These are phyloP conservation scores for Carcharodon carcharias DNA, from an alignment of 2,797 vertebrate species.

Conservation along the genomic window DNA sequence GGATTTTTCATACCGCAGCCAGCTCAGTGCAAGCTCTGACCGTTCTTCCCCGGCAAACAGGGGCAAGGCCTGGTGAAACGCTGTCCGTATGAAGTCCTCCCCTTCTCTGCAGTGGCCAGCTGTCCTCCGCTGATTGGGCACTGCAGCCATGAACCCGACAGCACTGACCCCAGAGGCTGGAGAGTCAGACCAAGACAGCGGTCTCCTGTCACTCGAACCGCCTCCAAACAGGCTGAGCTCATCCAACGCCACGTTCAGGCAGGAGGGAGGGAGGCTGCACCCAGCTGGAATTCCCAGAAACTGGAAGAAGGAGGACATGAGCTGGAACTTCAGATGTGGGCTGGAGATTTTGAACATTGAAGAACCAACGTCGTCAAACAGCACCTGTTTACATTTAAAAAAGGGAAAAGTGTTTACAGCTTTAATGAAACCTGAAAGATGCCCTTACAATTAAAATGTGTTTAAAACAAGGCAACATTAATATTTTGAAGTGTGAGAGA, in stretches of 20 bases:
- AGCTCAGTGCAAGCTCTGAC: constrained; percentile 63
- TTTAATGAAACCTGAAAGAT: background rate
- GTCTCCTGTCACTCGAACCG: constrained; percentile 52
- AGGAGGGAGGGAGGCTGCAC: constrained; percentile 50
- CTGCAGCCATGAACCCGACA: constrained; percentile 68
- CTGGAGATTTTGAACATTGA: constrained; percentile 74
- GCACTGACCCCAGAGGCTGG: constrained; percentile 59
- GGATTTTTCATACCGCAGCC: constrained; percentile 79
- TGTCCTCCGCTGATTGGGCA: constrained; percentile 55
- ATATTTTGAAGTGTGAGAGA: background rate
- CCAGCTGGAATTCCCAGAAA: constrained; percentile 78
- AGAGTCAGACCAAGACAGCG: constrained; percentile 60
- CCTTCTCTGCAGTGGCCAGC: constrained; percentile 71
- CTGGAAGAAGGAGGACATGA: constrained; percentile 74
- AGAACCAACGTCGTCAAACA: constrained; percentile 85
- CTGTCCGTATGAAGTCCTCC: constrained; percentile 74
- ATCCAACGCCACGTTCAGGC: constrained; percentile 69
- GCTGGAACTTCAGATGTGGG: constrained; percentile 59
- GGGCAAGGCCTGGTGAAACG: constrained; percentile 65
- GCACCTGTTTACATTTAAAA: constrained; percentile 58
- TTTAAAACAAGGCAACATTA: background rate
- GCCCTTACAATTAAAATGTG: background rate
- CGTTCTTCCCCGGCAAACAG: constrained; percentile 63
- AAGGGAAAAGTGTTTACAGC: background rate
- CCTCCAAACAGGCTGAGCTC: constrained; percentile 64